These are phyloP conservation scores for Microctonus aethiopoides DNA, from an alignment of 2,888 invertebrate genomes.

Conservation along the genomic window DNA sequence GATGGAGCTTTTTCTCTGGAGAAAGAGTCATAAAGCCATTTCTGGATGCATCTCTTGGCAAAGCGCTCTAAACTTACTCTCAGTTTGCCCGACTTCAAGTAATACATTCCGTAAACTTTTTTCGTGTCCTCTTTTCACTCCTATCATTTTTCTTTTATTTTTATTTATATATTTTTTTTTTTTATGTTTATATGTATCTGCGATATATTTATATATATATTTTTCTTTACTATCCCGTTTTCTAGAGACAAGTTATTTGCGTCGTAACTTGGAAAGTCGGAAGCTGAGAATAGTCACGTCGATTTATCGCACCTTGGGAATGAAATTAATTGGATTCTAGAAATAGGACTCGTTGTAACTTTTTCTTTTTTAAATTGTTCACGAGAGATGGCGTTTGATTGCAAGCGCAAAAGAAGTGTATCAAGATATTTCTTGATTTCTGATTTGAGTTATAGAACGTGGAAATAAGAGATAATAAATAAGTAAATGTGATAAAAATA, in stretches of 20 bases:
- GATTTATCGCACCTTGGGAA: conserved; percentile 18
- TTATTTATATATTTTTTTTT: conserved; percentile 2
- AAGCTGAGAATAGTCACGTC: conserved; percentile 16
- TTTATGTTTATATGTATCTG: neutral
- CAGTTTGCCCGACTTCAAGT: conserved; percentile 24
- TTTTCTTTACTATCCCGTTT: neutral
- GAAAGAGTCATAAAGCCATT: conserved; percentile 9
- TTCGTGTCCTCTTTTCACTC: neutral
- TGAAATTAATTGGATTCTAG: conserved; percentile 16
- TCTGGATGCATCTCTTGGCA: conserved; percentile 26
- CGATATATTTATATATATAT: neutral
- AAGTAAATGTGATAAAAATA: neutral
- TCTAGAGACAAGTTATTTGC: conserved; percentile 14
- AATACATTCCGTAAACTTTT: conserved; percentile 28
- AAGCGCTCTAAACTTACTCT: conserved; percentile 24
- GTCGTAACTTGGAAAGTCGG: conserved; percentile 4
- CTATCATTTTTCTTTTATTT: neutral
- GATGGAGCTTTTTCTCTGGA: neutral
- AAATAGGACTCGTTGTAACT: neutral
- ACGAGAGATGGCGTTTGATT: conserved; percentile 18
- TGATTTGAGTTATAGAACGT: neutral
- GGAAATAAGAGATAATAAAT: neutral
- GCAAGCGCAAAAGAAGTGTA: conserved; percentile 22
- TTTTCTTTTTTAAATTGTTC: conserved; percentile 1
- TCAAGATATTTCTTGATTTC: conserved; percentile 21